phyloP scores from a whole-genome alignment of 2,888 invertebrate genomes.

The Lasioglossum zephyrum region DNA sequence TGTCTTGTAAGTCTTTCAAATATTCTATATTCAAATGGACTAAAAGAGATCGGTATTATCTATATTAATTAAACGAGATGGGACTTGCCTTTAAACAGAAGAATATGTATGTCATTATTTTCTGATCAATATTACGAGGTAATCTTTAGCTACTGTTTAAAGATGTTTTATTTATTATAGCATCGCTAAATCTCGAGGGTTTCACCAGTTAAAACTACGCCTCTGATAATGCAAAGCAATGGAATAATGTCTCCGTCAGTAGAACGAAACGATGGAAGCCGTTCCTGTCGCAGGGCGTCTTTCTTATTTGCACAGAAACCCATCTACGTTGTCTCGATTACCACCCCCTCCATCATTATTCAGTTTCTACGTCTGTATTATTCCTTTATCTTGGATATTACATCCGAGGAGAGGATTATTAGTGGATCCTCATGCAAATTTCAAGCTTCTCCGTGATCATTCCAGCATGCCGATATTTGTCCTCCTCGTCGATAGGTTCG shows the following conservation, averaged over 20 bases:
- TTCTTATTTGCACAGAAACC: conserved; percentile 10
- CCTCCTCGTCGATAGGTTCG: neutral
- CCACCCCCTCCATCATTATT: neutral
- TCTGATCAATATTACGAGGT: too few relatives aligned
- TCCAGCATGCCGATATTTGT: neutral
- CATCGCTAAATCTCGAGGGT: neutral
- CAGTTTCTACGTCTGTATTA: neutral
- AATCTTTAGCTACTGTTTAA: neutral
- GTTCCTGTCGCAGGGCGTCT: neutral
- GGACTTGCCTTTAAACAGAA: too few relatives aligned
- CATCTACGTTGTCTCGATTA: neutral
- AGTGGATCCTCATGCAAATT: conserved; percentile 5
- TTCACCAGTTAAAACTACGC: neutral
- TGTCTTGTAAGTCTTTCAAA: too few relatives aligned
- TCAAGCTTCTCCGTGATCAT: neutral
- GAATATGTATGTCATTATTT: too few relatives aligned
- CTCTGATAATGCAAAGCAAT: neutral
- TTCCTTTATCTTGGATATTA: neutral
- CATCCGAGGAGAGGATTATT: conserved; percentile 9
- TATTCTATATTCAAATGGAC: too few relatives aligned
- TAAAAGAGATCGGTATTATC: too few relatives aligned
- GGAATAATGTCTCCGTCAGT: neutral
- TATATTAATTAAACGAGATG: too few relatives aligned
- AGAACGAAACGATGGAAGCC: neutral
- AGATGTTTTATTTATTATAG: neutral